These are phyloP conservation scores for Encarsia formosa DNA, from an alignment of 2,888 invertebrate species.

Conservation along the genomic window DNA sequence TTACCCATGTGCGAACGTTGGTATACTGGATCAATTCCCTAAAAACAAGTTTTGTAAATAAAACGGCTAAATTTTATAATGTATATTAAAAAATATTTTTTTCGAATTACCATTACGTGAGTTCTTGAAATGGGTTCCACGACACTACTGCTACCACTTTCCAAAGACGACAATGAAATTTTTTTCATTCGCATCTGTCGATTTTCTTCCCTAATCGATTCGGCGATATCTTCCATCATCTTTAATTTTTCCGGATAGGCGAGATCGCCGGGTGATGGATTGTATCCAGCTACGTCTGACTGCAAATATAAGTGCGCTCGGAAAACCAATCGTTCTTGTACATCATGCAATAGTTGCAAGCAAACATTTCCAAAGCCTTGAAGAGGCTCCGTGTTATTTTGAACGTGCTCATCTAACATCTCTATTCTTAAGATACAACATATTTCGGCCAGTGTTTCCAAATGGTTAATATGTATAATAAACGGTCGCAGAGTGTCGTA, in stretches of 20 bases:
- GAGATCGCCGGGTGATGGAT: slow-evolving; percentile 90
- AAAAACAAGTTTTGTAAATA: neutral
- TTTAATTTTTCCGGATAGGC: slow-evolving; percentile 96
- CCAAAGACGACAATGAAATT: slow-evolving; percentile 43
- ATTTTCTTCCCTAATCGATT: slow-evolving; percentile 45
- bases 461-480: slow-evolving; percentile 92
- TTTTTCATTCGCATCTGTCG: slow-evolving; percentile 43
- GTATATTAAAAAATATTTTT: neutral
- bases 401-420: slow-evolving; percentile 87
- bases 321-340: slow-evolving; percentile 94
- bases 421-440: slow-evolving; percentile 89
- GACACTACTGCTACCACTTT: slow-evolving; percentile 31
- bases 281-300: slow-evolving; percentile 82
- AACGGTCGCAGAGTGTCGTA: slow-evolving; percentile 92
- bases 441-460: slow-evolving; percentile 95
- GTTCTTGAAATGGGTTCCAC: slow-evolving; percentile 39
- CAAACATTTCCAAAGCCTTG: slow-evolving; percentile 74
- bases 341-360: slow-evolving; percentile 84
- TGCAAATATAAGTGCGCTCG: slow-evolving; percentile 91
- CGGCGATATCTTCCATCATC: slow-evolving; percentile 84
- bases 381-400: slow-evolving; percentile 70
- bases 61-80: too few species aligned
- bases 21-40: slow-evolving; percentile 27
- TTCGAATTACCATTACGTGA: slow-evolving; percentile 31
- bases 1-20: slow-evolving; percentile 52